Evolutionary conservation across 2,113 vertebrate genomes (phyloP), one percentile per base, ranked within the genome.

Genomic region (Paramormyrops kingsleyae): DNA sequence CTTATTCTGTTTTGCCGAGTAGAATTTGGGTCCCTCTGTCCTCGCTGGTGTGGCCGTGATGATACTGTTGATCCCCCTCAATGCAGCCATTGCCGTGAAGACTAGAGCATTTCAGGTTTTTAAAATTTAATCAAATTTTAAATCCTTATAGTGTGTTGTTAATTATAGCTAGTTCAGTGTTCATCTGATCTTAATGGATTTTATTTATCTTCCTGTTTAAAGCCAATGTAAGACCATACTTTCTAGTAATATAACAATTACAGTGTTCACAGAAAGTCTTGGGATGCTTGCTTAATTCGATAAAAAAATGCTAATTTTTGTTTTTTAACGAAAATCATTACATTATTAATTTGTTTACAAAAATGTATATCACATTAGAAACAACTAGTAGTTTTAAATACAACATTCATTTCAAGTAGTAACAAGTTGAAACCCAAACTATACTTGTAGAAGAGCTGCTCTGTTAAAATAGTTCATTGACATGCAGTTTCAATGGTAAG

Each of bases 61-160:
- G 96, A 87, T 99, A 91, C 96, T 99, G 91, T 94, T 99, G 77
- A 99, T 99, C 89, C 98, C 98, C 0, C 92, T 99, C n/a, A 99
- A 99, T n/a, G 96, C 97, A 15, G 95, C 95, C 56, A 97, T 99
- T 46, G 98, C 97, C 66, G 94, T 98, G 93, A 99, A 98, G 95
- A 98, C 97, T 35, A 95, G 97, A 88, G 92, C 96, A 0, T 97
- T 96, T 90, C 98, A 99, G 97, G 99, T 99, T 93, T 46, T 89
- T 50, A 12, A 7, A 52, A 21, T 88, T 50, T 62, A 1, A 52
- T 52, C 15, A 52, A 1, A 66, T 39, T 47, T n/a, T 1, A 88
- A 56, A 56, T 74, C 19, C 24, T 70, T 88, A 6, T 88, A 10
- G 10, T 9, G 6, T 50, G 15, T 42, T 70, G 50, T 35, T 49